Conservation (phyloP, 2,113 vertebrate genomes). For the Copsychus sechellarum region DNA sequence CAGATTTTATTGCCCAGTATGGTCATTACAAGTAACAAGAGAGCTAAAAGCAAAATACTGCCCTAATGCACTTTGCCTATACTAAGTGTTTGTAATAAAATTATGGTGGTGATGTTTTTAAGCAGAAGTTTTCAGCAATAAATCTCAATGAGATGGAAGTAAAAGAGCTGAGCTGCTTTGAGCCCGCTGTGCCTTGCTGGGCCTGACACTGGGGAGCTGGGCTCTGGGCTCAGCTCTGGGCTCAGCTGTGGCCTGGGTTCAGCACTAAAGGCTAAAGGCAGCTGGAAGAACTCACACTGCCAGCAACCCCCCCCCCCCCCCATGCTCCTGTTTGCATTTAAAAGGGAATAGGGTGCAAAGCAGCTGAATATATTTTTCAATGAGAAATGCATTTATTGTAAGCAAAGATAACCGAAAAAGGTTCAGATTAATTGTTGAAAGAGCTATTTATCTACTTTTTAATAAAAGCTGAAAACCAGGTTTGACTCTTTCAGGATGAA, state of each 20-base stretch:
- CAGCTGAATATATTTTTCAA: background rate
- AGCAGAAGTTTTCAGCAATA: background rate
- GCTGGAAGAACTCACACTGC: no score
- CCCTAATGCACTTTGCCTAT: background rate
- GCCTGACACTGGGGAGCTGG: background rate
- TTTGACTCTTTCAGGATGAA: background rate
- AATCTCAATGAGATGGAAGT: background rate
- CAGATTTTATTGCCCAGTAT: background rate
- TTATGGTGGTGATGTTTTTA: background rate
- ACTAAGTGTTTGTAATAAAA: background rate
- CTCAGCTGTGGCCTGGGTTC: background rate
- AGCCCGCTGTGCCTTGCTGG: accelerated
- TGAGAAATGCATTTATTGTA: background rate
- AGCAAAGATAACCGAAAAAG: accelerated
- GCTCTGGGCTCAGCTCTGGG: no score
- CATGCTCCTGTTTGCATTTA: accelerated
- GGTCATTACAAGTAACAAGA: background rate
- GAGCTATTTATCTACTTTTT: background rate
- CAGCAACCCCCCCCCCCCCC: accelerated
- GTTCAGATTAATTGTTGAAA: background rate
- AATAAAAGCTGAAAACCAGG: background rate
- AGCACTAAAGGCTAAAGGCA: background rate
- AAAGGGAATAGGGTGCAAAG: background rate
- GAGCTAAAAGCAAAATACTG: background rate
- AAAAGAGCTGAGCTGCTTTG: background rate